These are phyloP conservation scores for Calcarius lapponicus DNA, from an alignment of 2,797 vertebrate genomes.

Conservation along the genomic window DNA sequence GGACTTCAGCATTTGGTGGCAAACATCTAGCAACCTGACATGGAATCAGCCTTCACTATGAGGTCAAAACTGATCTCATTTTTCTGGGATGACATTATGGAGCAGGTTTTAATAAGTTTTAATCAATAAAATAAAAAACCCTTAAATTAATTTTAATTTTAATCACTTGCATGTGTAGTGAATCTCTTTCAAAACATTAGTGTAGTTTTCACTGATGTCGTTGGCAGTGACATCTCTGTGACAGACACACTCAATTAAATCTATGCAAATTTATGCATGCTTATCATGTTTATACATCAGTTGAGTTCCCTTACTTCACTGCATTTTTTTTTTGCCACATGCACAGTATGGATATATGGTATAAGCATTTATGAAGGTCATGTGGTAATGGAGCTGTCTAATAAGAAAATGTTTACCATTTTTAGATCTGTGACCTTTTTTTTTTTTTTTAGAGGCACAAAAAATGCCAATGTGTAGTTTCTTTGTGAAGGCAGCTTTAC, in stretches of 20 bases:
- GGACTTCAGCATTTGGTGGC: background rate
- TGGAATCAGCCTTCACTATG: background rate
- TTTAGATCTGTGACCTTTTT: background rate
- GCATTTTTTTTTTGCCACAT: slow-evolving; percentile 18
- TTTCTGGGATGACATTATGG: background rate
- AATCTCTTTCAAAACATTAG: slow-evolving; percentile 4
- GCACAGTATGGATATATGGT: background rate
- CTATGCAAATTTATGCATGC: slow-evolving; percentile 29
- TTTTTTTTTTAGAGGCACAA: background rate
- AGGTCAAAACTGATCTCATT: slow-evolving; percentile 1
- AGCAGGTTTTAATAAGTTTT: background rate
- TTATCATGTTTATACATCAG: slow-evolving; percentile 21
- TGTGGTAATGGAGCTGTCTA: background rate
- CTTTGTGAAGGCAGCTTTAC: background rate
- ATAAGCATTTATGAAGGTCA: background rate
- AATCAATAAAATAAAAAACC: background rate
- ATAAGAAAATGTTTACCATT: background rate
- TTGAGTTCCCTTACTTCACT: slow-evolving; percentile 14
- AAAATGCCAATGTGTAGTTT: background rate
- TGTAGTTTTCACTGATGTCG: slow-evolving; percentile 5
- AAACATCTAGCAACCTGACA: background rate
- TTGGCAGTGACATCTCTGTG: slow-evolving; percentile 13
- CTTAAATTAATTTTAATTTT: background rate
- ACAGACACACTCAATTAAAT: slow-evolving; percentile 36
- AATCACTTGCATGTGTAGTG: background rate